These are phyloP conservation scores for Oscheius sp. DNA, from an alignment of 2,888 invertebrate species.

Conservation along the genomic window DNA sequence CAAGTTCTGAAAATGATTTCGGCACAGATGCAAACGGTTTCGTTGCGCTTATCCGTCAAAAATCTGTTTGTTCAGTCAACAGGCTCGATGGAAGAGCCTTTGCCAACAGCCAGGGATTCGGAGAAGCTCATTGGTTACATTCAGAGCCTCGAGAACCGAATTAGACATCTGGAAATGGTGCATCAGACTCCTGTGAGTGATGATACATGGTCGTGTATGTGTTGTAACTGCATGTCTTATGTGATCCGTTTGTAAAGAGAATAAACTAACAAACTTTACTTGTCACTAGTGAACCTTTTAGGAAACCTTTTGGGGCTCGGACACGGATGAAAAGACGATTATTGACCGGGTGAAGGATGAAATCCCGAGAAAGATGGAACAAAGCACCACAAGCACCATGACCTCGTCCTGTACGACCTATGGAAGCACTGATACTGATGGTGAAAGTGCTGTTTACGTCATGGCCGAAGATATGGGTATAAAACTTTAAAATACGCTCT, in stretches of 20 bases:
- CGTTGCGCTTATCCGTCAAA: not conserved
- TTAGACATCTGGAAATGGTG: slow-evolving; percentile 77
- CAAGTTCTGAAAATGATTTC: slow-evolving; percentile 23
- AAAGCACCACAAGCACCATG: slow-evolving; percentile 49
- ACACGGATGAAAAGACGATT: slow-evolving; percentile 56
- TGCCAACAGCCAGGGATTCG: slow-evolving; percentile 39
- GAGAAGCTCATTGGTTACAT: slow-evolving; percentile 81
- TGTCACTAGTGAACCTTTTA: slow-evolving; percentile 56
- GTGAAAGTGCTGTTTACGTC: slow-evolving; percentile 59
- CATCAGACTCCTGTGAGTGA: slow-evolving; percentile 35
- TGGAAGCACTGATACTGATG: slow-evolving; percentile 59
- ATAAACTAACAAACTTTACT: not conserved
- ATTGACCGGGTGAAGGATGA: slow-evolving; percentile 50
- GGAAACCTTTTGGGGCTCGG: slow-evolving; percentile 56
- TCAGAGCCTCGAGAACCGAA: slow-evolving; percentile 86
- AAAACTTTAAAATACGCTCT: not conserved
- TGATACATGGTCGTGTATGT: slow-evolving; percentile 1
- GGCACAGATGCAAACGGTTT: slow-evolving; percentile 27
- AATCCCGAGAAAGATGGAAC: slow-evolving; percentile 21
- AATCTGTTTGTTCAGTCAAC: slow-evolving; percentile 18
- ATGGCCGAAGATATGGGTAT: slow-evolving; percentile 58
- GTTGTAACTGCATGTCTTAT: slow-evolving; percentile 4
- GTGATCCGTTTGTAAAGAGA: slow-evolving; percentile 8
- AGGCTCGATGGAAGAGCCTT: slow-evolving; percentile 41
- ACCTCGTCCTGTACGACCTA: slow-evolving; percentile 64